These are phyloP conservation scores for Polypterus senegalus DNA, from an alignment of 2,113 vertebrate genomes.

Conservation along the genomic window DNA sequence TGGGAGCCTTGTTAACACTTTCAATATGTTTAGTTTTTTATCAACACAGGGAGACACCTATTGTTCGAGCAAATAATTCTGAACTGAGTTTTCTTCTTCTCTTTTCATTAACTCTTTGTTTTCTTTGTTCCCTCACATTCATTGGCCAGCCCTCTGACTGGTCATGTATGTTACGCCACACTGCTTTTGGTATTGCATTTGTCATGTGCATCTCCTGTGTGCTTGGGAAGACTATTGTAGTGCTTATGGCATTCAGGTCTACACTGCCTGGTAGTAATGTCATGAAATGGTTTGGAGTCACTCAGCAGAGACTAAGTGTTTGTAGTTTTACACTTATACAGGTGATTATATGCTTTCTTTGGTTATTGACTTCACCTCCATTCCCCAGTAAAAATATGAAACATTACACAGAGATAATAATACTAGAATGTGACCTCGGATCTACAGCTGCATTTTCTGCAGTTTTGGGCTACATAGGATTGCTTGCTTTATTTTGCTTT, in stretches of 20 bases:
- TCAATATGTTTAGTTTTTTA: conserved; percentile 24
- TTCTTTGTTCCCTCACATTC: conserved; percentile 33
- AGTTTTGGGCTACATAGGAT: conserved; percentile 33
- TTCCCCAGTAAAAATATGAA: conserved; percentile 21
- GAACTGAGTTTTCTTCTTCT: conserved; percentile 27
- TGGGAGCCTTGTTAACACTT: conserved; percentile 22
- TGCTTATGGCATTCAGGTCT: conserved; percentile 30
- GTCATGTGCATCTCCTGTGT: conserved; percentile 30
- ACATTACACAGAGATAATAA: conserved; percentile 14
- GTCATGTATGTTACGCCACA: conserved; percentile 29
- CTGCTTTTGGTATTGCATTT: conserved; percentile 34
- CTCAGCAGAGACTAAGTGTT: conserved; percentile 29
- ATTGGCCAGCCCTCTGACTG: conserved; percentile 13
- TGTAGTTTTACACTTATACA: conserved; percentile 26
- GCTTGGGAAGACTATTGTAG: conserved; percentile 32
- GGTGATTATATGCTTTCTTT: conserved; percentile 22
- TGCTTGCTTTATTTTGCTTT: conserved; percentile 30
- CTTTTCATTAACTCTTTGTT: conserved; percentile 28
- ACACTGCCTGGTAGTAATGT: conserved; percentile 21
- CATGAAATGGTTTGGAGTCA: conserved; percentile 29
- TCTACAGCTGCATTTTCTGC: conserved; percentile 28
- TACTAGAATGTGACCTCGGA: conserved; percentile 23
- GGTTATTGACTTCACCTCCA: conserved; percentile 29
- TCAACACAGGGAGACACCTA: conserved; percentile 23
- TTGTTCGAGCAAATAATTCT: conserved; percentile 22